A percentile compares a stretch with the other conserved stretches of the same genome.
phyloP scores from a whole-genome alignment of 2,113 vertebrate genomes.

The Corythoichthys intestinalis region DNA sequence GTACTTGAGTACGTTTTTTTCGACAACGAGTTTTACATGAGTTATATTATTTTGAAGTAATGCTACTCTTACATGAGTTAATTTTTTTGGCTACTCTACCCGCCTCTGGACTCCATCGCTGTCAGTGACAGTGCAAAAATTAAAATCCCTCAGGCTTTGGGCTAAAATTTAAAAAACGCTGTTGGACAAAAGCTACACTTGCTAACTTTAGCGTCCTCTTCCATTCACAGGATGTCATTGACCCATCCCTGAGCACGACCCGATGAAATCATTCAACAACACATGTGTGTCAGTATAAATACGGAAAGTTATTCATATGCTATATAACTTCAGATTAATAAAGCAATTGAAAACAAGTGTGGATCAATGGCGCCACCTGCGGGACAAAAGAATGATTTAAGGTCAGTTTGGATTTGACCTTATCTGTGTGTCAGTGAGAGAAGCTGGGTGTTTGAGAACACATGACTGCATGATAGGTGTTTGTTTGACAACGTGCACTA shows the following conservation, averaged over 20 bases:
- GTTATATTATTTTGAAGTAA: no score
- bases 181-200: neutral
- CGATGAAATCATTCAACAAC: conserved; percentile 23
- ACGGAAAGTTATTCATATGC: neutral
- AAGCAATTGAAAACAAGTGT: neutral
- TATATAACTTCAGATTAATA: neutral
- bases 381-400: neutral
- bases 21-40: no score
- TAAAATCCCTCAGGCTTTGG: no score
- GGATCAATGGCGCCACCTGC: neutral
- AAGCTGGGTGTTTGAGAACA: neutral
- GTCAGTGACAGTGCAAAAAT: no score
- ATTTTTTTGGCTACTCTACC: no score
- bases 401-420: neutral
- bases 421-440: no score
- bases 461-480: no score
- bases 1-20: no score
- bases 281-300: neutral
- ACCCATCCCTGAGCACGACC: conserved; percentile 20
- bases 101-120: no score
- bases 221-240: conserved; percentile 8
- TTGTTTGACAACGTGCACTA: no score
- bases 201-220: neutral
- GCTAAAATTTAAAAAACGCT: no score
- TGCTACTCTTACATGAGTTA: no score